Evolutionary conservation across 2,113 vertebrate species (phyloP), one percentile per base, ranked within the genome.

Genomic region (Cricetomys ansorgei): DNA sequence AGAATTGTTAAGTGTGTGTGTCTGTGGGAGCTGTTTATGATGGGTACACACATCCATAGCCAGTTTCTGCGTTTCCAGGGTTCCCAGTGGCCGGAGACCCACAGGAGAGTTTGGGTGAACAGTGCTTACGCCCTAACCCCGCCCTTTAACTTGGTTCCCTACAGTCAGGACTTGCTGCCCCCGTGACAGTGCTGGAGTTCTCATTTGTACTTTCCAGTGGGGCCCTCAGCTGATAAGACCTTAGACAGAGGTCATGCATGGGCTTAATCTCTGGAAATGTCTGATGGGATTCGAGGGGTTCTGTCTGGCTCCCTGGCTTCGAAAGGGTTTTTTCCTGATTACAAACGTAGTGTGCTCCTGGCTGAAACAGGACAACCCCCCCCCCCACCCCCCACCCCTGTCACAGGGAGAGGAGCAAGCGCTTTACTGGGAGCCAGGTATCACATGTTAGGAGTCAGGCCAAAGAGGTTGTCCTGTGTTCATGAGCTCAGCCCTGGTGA

Each of bases 91-190:
- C 55, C 80, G 48, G 43, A 76, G 43, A 29, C 25, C 45, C n/a
- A 15, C 10, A 62, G 23, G 55, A 13, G 80, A 43, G 55, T 83
- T 62, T n/a, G 16, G 29, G 80, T 43, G 57, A 62, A 29, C 77
- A 81, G 21, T 1, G 48, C 75, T 50, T 77, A 48, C 45, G 34
- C 29, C 4, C 4, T 7, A 2, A 21, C 4, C 0, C 4, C 8
- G 70, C 53, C 25, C 1, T 10, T 62, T 29, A 29, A 40, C 29
- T 59, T 2, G 25, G 12, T 25, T 45, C 13, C n/a, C 3, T 0
- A 0, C 11, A 29, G 69, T 45, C 64, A 31, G 1, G 21, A 0
- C 3, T 7, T 59, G 50, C 7, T 29, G 8, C 37, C 2, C 23
- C 1, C 16, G 8, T 9, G 57, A 50, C 67, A 27, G 2, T n/a